These are phyloP conservation scores for Boloria selene DNA, from an alignment of 2,888 invertebrate species.

Conservation along the genomic window DNA sequence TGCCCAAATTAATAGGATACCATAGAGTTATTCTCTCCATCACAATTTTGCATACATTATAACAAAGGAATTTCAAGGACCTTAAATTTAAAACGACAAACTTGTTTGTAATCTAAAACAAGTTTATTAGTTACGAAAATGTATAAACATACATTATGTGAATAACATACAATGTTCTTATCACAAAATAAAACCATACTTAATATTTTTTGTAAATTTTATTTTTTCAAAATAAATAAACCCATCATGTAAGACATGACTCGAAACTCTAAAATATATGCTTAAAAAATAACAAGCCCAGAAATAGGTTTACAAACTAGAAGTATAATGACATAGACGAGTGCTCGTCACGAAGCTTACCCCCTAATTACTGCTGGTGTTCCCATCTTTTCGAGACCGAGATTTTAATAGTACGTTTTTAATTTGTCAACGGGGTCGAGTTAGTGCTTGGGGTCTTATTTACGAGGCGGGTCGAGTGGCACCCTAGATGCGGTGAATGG, in stretches of 20 bases:
- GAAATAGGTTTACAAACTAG: slow-evolving; percentile 32
- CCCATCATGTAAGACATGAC: slow-evolving; percentile 7
- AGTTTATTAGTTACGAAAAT: too few species aligned
- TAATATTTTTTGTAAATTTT: too few species aligned
- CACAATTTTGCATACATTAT: too few species aligned
- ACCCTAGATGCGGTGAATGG: slow-evolving; percentile 40
- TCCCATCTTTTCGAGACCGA: slow-evolving; percentile 32
- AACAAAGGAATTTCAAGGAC: too few species aligned
- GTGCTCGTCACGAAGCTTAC: slow-evolving; percentile 35
- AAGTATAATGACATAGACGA: slow-evolving; percentile 31
- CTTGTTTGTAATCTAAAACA: too few species aligned
- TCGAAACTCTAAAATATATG: slow-evolving; percentile 1
- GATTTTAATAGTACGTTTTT: slow-evolving; percentile 40
- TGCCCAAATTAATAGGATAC: too few species aligned
- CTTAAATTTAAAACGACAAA: too few species aligned
- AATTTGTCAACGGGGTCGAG: slow-evolving; percentile 41
- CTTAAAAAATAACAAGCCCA: slow-evolving; percentile 29
- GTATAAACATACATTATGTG: too few species aligned
- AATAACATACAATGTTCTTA: too few species aligned
- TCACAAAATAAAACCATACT: background rate
- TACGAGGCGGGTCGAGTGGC: slow-evolving; percentile 39
- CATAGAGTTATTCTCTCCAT: too few species aligned
- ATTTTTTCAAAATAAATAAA: background rate
- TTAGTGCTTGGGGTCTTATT: slow-evolving; percentile 38
- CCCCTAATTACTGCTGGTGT: slow-evolving; percentile 34